Base-by-base conservation (phyloP, 2,113 vertebrate species). In the Phylloscopus trochiloides region DNA sequence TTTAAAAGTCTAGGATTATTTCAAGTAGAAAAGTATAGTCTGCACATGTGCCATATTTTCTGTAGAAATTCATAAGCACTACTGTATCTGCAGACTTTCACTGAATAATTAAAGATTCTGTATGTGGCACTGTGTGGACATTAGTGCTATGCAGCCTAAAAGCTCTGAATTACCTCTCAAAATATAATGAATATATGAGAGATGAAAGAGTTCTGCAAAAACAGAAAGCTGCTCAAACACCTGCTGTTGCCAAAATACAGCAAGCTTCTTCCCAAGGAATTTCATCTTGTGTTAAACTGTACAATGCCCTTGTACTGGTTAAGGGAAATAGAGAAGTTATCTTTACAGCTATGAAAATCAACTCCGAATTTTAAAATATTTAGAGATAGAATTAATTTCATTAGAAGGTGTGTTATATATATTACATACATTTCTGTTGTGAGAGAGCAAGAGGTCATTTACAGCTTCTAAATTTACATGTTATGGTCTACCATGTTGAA, bases 41-140 rank as follows among this genome's bases (percentile, higher is more conserved):
- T 94, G 57, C 36, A 76, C 4, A 19, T 45, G 62, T 89, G 73
- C 55, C 9, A 3, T 87, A 87, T 43, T 90, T 93, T 92, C 63
- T 77, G 66, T 89, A 84, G 67, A 92, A 92, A 93, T 86, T 75
- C 54, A 63, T 73, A 77, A 77, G 21, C 28, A 47, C 29, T 67
- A 40, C 66, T 87, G 43, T 79, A 68, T 61, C 84, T 87, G 47
- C 82, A 91, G 76, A 43, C n/a, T 81, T 77, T 31, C 26, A 80
- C 48, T 88, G 72, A 45, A 80, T 90, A 95, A 91, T 93, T 96
- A 88, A 91, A 86, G 51, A 36, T 36, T 80, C 45, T 57, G 5
- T 90, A 22, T 88, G 77, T 47, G 24, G 28, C 38, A 48, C 31
- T 86, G 29, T 55, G n/a, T 28, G 28, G 65, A 66, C 63, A 67